Conservation (phyloP, 2,797 vertebrate species). For the Synanceia verrucosa region DNA sequence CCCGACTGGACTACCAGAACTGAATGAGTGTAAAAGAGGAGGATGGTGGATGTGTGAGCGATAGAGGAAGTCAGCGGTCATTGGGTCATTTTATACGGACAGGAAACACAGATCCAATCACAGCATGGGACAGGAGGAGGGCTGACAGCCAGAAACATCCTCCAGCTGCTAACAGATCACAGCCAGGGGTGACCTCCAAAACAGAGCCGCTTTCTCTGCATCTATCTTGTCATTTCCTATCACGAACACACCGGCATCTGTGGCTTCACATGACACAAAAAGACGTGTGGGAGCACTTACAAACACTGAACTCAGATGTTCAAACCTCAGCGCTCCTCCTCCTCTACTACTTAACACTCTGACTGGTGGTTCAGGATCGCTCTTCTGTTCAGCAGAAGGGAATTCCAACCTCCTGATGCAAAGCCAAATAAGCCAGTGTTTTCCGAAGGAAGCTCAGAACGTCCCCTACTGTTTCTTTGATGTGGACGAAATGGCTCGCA, state of each 20-base stretch:
- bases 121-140: constrained; percentile 24
- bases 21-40: constrained; percentile 8
- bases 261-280: constrained; percentile 1
- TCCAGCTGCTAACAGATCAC: constrained; percentile 49
- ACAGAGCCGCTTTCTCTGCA: neutral
- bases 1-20: neutral
- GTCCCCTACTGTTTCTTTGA: constrained; percentile 67
- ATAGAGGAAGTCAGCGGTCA: constrained; percentile 50
- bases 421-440: constrained; percentile 73
- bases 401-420: constrained; percentile 57
- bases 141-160: constrained; percentile 51
- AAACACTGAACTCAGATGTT: constrained; percentile 21
- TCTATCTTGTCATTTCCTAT: constrained; percentile 14
- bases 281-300: neutral
- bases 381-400: constrained; percentile 40
- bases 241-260: neutral
- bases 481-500: constrained; percentile 64
- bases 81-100: constrained; percentile 53
- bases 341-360: constrained; percentile 13
- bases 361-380: constrained; percentile 21
- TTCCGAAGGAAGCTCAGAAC: constrained; percentile 69
- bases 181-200: constrained; percentile 37
- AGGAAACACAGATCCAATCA: constrained; percentile 59
- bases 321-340: constrained; percentile 7
- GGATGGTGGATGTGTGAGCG: constrained; percentile 19